phyloP scores from a whole-genome alignment of 2,113 vertebrate species.

The Cepphus grylle region DNA sequence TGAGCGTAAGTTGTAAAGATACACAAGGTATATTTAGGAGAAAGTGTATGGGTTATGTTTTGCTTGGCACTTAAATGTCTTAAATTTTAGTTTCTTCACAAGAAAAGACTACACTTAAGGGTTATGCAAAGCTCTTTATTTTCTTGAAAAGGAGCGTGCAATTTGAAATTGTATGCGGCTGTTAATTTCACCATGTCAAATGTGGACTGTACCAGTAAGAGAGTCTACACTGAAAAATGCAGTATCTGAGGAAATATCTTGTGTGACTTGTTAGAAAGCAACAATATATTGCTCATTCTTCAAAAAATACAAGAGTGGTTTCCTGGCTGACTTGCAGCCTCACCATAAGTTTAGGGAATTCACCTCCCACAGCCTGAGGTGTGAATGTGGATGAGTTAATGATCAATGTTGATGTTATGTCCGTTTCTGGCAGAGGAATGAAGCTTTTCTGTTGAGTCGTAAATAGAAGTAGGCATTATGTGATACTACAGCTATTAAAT shows the following conservation, averaged over 20 bases:
- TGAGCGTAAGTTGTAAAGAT: not conserved
- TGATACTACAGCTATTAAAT: not conserved
- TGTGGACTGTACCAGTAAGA: not conserved
- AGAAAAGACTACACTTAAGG: not conserved
- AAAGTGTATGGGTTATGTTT: not conserved
- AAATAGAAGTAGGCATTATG: not conserved
- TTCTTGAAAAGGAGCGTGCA: not conserved
- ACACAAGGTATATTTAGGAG: not conserved
- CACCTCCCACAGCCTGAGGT: not conserved
- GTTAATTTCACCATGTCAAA: not conserved
- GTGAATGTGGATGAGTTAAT: not conserved
- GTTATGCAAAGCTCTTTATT: not conserved
- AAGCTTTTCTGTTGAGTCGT: not conserved
- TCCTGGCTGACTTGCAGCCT: not conserved
- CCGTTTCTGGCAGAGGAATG: not conserved
- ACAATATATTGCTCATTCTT: not conserved
- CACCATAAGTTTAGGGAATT: not conserved
- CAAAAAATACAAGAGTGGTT: not conserved
- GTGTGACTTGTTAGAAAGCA: not conserved
- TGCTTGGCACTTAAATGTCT: not conserved
- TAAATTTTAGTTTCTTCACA: not conserved
- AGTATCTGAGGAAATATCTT: not conserved
- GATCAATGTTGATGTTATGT: not conserved
- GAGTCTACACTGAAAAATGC: not conserved
- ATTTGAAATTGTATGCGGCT: not conserved